Percentiles rank a stretch among this genome's conserved stretches.
phyloP scores from a whole-genome alignment of 2,797 vertebrate species.

The Harpagifer antarcticus region DNA sequence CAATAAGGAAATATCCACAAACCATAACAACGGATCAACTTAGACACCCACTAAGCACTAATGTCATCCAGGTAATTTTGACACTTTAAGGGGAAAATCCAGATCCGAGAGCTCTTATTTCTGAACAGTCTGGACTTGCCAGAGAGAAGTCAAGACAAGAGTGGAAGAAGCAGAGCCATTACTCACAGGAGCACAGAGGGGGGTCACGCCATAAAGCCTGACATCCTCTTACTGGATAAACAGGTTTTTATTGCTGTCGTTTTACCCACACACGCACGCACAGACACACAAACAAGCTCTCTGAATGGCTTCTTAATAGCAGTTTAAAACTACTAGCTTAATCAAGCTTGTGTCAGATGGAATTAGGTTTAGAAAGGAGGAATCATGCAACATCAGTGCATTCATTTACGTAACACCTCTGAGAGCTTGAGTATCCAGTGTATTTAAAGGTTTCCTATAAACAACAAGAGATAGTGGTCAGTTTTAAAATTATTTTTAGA shows the following conservation, averaged over 20 bases:
- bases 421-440: constrained; percentile 26
- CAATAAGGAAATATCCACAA: too few species aligned
- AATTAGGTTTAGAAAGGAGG: constrained; percentile 65
- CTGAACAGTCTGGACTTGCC: constrained; percentile 6
- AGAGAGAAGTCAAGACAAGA: constrained; percentile 42
- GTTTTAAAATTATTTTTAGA: constrained; percentile 30
- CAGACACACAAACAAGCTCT: constrained; percentile 15
- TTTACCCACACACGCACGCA: constrained; percentile 37
- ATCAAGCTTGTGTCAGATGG: constrained; percentile 67
- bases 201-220: constrained; percentile 59
- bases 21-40: too few species aligned
- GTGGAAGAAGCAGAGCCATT: constrained; percentile 27
- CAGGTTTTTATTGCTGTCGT: constrained; percentile 75
- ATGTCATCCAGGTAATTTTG: not conserved
- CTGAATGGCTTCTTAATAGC: constrained; percentile 48
- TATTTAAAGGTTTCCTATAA: constrained; percentile 54
- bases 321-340: constrained; percentile 63
- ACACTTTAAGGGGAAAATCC: constrained; percentile 7
- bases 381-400: constrained; percentile 48
- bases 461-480: constrained; percentile 32
- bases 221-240: constrained; percentile 80
- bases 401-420: constrained; percentile 34
- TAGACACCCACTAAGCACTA: too few species aligned
- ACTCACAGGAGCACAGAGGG: constrained; percentile 45
- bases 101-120: constrained; percentile 5